A percentile compares a stretch with the other conserved stretches of the same genome.
phyloP scores from a whole-genome alignment of 2,797 vertebrate species.

The Crocidura indochinensis region DNA sequence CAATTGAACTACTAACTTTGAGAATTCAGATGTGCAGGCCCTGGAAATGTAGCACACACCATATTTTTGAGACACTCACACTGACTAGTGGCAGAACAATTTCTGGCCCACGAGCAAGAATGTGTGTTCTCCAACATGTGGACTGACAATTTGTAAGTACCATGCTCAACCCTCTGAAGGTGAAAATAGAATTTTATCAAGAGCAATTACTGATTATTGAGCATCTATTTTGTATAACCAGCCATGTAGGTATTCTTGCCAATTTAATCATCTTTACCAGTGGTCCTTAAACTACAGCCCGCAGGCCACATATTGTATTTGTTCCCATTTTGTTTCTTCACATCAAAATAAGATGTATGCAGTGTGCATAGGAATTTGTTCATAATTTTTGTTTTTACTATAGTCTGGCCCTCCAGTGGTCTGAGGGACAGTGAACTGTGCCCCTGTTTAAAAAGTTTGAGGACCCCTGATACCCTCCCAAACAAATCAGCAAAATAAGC shows the following conservation, averaged over 20 bases:
- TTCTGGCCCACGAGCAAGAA: not conserved
- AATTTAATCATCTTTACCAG: constrained; percentile 41
- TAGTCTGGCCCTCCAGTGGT: no score
- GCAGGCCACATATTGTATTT: no score
- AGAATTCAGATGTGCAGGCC: constrained; percentile 40
- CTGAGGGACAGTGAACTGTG: no score
- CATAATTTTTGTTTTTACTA: no score
- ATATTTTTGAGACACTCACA: not conserved
- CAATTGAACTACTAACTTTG: constrained; percentile 3
- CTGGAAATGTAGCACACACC: not conserved
- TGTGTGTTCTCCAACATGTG: not conserved
- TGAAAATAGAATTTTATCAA: not conserved
- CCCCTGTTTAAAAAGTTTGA: no score
- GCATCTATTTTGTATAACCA: not conserved
- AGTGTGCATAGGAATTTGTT: no score
- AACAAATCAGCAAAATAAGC: constrained; percentile 40
- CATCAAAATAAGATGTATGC: no score
- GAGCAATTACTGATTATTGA: not conserved
- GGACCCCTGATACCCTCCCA: no score
- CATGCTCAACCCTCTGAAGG: not conserved
- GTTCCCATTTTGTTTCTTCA: no score
- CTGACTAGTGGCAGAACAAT: not conserved
- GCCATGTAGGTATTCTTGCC: not conserved
- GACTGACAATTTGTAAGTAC: not conserved
- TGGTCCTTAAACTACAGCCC: no score